Evolutionary conservation across 1,140 invertebrate species (phyloP).

Genomic region (Lerema accius): DNA sequence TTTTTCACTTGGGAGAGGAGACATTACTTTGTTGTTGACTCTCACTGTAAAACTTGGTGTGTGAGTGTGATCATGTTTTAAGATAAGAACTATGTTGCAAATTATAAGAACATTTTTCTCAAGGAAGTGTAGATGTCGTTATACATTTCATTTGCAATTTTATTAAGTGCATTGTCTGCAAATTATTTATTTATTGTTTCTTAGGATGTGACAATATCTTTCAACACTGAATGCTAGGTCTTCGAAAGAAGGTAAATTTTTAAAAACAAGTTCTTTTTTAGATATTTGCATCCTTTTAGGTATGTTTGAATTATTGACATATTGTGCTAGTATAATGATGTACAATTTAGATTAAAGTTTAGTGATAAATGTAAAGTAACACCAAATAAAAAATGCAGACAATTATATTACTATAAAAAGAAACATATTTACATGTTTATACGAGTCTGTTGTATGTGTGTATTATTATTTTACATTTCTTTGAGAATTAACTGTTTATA

Average conservation of each 20-base stretch:
- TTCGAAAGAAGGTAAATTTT: too few species aligned
- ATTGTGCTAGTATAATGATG: conserved; percentile 41
- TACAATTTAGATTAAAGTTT: conserved; percentile 49
- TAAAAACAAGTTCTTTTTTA: not conserved
- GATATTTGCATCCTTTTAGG: not conserved
- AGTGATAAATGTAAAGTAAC: conserved; percentile 54
- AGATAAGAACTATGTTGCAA: conserved; percentile 49
- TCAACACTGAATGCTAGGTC: too few species aligned
- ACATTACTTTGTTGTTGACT: conserved; percentile 27
- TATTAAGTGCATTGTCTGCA: too few species aligned
- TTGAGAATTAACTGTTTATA: conserved; percentile 49
- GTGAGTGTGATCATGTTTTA: conserved; percentile 41
- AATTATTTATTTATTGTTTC: too few species aligned
- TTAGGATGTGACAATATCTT: too few species aligned
- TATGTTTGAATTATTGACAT: conserved; percentile 6
- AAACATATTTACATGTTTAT: conserved; percentile 62
- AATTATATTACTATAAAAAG: conserved; percentile 46
- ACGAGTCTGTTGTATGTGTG: conserved; percentile 42
- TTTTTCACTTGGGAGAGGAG: conserved; percentile 35
- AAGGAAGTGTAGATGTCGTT: conserved; percentile 58
- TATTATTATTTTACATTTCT: conserved; percentile 64
- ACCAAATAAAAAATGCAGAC: conserved; percentile 56
- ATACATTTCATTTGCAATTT: conserved; percentile 17
- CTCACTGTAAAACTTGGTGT: conserved; percentile 6
- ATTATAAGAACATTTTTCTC: conserved; percentile 50